phyloP scores from a whole-genome alignment of 2,888 invertebrate genomes.

The Hypercompe scribonia region DNA sequence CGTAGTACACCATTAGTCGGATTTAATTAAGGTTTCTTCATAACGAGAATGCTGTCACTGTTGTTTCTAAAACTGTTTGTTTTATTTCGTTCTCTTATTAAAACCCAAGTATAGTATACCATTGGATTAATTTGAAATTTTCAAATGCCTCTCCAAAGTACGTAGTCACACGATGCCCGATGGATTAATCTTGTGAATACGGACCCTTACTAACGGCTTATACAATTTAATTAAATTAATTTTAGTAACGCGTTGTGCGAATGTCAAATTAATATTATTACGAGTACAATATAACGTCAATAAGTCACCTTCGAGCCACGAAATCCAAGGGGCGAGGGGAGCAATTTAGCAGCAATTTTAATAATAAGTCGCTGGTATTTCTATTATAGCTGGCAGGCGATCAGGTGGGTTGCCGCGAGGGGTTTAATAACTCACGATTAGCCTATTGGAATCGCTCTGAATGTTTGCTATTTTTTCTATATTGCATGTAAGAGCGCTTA shows the following conservation, averaged over 20 bases:
- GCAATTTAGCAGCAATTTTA: conserved; percentile 87
- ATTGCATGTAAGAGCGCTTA: conserved; percentile 71
- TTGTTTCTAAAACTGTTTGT: neutral
- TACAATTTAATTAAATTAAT: conserved; percentile 46
- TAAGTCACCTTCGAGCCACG: conserved; percentile 74
- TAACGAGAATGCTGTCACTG: conserved; percentile 6
- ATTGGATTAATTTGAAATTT: conserved; percentile 19
- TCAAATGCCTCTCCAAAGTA: conserved; percentile 16
- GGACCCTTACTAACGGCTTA: conserved; percentile 23
- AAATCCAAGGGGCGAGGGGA: conserved; percentile 82
- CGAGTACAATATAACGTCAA: conserved; percentile 60
- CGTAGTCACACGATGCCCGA: conserved; percentile 32
- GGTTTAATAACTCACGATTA: conserved; percentile 86
- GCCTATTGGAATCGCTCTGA: conserved; percentile 86
- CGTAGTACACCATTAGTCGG: conserved; percentile 11
- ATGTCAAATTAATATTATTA: conserved; percentile 64
- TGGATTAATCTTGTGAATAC: conserved; percentile 43
- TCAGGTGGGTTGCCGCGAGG: conserved; percentile 82
- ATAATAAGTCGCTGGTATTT: conserved; percentile 87
- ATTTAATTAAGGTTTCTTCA: conserved; percentile 21
- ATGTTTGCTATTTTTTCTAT: conserved; percentile 86
- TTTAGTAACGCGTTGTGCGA: conserved; percentile 35
- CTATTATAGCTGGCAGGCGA: conserved; percentile 85
- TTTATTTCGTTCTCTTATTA: conserved; percentile 12
- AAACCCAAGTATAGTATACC: conserved; percentile 13